Evolutionary conservation across 2,113 vertebrate species (phyloP).

Genomic region (Pelusios castaneus): DNA sequence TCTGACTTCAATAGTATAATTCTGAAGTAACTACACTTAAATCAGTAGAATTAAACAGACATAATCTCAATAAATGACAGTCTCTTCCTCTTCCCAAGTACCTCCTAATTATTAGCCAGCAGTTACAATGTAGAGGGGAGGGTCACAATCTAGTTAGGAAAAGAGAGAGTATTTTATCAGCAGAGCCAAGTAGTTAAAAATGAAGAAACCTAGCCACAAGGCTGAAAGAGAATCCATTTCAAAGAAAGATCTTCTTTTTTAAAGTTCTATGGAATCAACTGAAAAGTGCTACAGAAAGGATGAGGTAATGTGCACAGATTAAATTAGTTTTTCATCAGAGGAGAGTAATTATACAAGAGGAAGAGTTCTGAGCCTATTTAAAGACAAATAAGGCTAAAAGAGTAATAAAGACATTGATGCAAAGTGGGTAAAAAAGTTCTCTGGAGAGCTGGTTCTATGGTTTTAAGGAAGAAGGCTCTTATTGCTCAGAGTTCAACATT

Average conservation of each 20-base stretch:
- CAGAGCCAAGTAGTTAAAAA: not conserved
- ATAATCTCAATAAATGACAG: not conserved
- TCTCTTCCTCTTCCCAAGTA: not conserved
- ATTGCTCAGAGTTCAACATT: not conserved
- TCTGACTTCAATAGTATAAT: not conserved
- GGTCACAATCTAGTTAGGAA: not conserved
- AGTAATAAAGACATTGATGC: not conserved
- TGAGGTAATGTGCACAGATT: not conserved
- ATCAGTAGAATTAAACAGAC: not conserved
- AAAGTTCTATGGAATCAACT: not conserved
- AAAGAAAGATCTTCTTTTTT: not conserved
- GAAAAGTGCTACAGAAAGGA: not conserved
- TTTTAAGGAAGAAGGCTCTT: not conserved
- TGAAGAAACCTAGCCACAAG: not conserved
- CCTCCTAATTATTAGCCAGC: not conserved
- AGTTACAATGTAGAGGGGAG: not conserved
- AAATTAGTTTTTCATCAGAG: not conserved
- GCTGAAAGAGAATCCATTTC: not conserved
- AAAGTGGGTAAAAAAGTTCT: not conserved
- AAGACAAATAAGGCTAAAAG: not conserved
- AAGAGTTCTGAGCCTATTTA: not conserved
- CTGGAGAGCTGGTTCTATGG: not conserved
- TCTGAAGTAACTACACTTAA: not conserved
- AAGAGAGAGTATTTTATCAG: not conserved
- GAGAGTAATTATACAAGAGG: too few relatives aligned